Evolutionary conservation across 2,797 vertebrate species (phyloP).

Genomic region (Poeciliopsis turneri): DNA sequence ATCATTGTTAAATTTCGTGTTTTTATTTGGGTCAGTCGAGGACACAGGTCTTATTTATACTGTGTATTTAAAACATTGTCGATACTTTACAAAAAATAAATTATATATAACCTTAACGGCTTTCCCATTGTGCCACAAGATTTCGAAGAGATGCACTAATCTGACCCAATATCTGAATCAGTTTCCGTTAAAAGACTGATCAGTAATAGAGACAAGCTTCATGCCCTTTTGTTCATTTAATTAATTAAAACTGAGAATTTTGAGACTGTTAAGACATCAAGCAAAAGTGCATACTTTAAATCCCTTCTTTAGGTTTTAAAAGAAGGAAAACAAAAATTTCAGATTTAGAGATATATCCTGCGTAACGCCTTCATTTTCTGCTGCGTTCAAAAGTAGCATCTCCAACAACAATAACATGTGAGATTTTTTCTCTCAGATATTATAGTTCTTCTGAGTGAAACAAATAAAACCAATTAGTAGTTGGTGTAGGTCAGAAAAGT

Average conservation of each 20-base stretch:
- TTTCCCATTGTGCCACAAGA: neutral
- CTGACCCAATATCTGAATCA: neutral
- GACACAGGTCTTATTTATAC: too few relatives aligned
- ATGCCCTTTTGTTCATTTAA: neutral
- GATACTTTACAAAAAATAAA: neutral
- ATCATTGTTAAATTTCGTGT: neutral
- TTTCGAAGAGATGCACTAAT: neutral
- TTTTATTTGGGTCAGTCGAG: neutral
- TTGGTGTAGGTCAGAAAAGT: neutral
- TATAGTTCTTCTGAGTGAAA: neutral
- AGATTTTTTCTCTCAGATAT: neutral
- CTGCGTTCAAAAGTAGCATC: neutral
- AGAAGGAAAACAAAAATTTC: neutral
- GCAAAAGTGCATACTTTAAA: neutral
- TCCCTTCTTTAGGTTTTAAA: too few relatives aligned
- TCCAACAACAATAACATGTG: neutral
- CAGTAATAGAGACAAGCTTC: neutral
- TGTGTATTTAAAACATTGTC: neutral
- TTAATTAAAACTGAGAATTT: neutral
- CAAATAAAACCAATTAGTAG: neutral
- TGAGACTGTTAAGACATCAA: neutral
- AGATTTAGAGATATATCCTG: neutral
- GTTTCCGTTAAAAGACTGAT: neutral
- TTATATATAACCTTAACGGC: neutral
- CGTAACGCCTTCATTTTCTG: neutral